Evolutionary conservation across 1,140 invertebrate species (phyloP).

Genomic region (Drosophila obscura): DNA sequence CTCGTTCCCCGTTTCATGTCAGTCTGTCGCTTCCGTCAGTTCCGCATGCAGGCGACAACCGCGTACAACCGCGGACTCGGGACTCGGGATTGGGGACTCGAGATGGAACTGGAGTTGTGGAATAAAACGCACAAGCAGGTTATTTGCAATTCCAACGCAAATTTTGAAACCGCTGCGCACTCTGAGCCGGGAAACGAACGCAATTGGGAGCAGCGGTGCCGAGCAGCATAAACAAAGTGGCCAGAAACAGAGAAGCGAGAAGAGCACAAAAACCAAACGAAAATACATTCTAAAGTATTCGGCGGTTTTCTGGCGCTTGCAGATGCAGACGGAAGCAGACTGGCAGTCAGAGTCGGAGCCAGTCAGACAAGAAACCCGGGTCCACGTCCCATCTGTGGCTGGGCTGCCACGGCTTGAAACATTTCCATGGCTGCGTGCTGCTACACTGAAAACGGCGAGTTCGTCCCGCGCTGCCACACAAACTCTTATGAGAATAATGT

Average conservation of each 20-base stretch:
- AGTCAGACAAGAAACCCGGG: neutral
- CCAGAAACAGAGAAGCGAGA: neutral
- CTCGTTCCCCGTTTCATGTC: neutral
- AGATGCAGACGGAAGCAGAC: slow-evolving; percentile 1
- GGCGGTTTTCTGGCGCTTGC: neutral
- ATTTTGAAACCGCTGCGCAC: slow-evolving; percentile 8
- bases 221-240: slow-evolving; percentile 36
- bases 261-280: slow-evolving; percentile 3
- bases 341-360: neutral
- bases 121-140: slow-evolving; percentile 19
- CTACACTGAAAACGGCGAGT: slow-evolving; percentile 1
- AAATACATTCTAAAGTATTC: slow-evolving; percentile 13
- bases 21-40: too few species aligned
- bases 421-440: neutral
- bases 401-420: neutral
- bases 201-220: neutral
- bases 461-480: slow-evolving; percentile 7
- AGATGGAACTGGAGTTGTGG: neutral
- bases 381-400: slow-evolving; percentile 8
- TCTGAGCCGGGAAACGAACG: slow-evolving; percentile 9
- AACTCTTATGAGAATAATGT: slow-evolving; percentile 41
- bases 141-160: slow-evolving; percentile 53
- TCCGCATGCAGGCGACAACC: too few species aligned
- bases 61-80: too few species aligned
- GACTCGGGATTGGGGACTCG: too few species aligned